Base-by-base conservation (phyloP, 2,888 invertebrate genomes). In the Tanypteryx hageni region DNA sequence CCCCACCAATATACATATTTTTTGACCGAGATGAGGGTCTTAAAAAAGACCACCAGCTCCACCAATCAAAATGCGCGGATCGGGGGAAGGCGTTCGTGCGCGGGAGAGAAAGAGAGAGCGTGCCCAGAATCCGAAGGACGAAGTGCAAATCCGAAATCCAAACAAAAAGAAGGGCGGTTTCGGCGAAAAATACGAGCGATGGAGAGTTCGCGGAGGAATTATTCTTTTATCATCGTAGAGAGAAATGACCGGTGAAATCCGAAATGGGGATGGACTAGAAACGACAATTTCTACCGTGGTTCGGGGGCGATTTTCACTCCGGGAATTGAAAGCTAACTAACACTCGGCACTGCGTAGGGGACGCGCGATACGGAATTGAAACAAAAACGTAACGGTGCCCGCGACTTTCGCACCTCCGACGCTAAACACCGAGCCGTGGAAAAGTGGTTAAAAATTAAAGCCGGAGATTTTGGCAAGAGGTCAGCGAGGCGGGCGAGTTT, bases 51-150 rank as follows among this genome's bases (percentile, higher is more conserved):
- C 44, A 44, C 44, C 68, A n/a, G 10, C 68, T 9, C 18, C 68
- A 68, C 76, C 76, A 76, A 76, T 76, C 76, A 76, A 27, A 76
- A 76, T 76, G 22, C 76, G 76, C 76, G 76, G 76, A 76, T 76
- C 27, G 22, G 10, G 76, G 22, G 76, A 27, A 13, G 76, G 76
- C 68, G n/a, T 64, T 64, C 22, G 27, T 14, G 76, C 11, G 22
- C 68, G 68, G 22, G 18, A 68, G 68, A 68, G 44, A 68, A 18
- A 68, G 68, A 68, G 22, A 18, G 22, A 68, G 22, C 76, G 76
- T 76, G 76, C 27, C 76, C 76, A 22, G 76, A 27, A 76, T 76
- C 76, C 76, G 76, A 76, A 76, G 76, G 76, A 76, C 76, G 76
- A 76, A 13, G 76, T 22, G 27, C 76, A n/a, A 76, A 68, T 68